Percentiles rank a stretch among this genome's conserved stretches.
Evolutionary conservation across 2,797 vertebrate species (phyloP).

Genomic region (Microctenopoma steveboyesi): DNA sequence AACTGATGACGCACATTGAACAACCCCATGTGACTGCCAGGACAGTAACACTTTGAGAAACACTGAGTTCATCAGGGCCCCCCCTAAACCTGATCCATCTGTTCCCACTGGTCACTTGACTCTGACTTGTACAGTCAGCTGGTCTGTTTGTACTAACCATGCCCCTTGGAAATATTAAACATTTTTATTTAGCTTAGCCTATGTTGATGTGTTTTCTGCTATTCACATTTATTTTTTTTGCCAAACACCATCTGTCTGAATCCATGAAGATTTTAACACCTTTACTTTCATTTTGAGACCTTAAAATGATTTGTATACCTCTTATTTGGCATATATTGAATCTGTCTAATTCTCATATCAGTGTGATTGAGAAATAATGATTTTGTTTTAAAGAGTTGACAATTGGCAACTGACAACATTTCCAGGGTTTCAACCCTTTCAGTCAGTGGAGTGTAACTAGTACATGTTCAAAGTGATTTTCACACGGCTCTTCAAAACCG

Average conservation of each 20-base stretch:
- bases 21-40: slow-evolving; percentile 27
- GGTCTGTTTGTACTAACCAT: slow-evolving; percentile 57
- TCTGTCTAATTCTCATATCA: background rate
- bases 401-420: slow-evolving; percentile 6
- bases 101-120: slow-evolving; percentile 75
- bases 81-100: slow-evolving; percentile 77
- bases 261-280: too few relatives aligned
- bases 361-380: too few relatives aligned
- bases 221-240: background rate
- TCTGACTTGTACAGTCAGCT: slow-evolving; percentile 63
- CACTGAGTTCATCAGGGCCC: slow-evolving; percentile 61
- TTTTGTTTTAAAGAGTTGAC: background rate
- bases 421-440: background rate
- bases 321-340: background rate
- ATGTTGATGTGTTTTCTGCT: background rate
- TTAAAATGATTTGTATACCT: too few relatives aligned
- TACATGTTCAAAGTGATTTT: slow-evolving; percentile 32
- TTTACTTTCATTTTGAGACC: too few relatives aligned
- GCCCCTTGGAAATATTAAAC: slow-evolving; percentile 39
- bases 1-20: slow-evolving; percentile 50
- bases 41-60: slow-evolving; percentile 35
- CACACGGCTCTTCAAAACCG: slow-evolving; percentile 20
- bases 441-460: slow-evolving; percentile 10
- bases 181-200: slow-evolving; percentile 22
- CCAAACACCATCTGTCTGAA: too few relatives aligned